Evolutionary conservation across 2,797 vertebrate genomes (phyloP), one percentile per base, ranked within the genome.

Genomic region (Trematomus bernacchii): DNA sequence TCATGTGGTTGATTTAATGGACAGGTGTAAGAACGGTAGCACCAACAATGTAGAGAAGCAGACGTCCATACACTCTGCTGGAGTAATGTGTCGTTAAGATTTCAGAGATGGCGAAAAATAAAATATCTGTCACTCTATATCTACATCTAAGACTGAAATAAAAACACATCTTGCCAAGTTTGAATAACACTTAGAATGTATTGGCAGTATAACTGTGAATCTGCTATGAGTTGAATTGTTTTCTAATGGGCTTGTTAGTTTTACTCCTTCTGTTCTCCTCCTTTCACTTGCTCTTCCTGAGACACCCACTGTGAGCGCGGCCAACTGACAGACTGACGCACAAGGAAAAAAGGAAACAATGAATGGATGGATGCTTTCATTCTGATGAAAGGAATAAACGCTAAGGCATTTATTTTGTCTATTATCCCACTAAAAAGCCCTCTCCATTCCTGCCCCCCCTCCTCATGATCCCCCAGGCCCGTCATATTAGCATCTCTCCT

Each of bases 321-420:
- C 79, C 77, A 64, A 69, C 84, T 87, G 86, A 87, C 90, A 82
- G 86, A 86, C 79, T 60, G 75, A 88, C 74, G 85, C 88, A 77
- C 71, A 53, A 77, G 81, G 85, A 88, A 86, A 87, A 87, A 84
- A 73, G 79, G 80, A 90, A 87, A 91, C 91, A 92, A 91, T 91
- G 79, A 90, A 82, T 77, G 85, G 88, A 85, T 72, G 84, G 84
- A 87, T 87, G 88, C 92, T 94, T 95, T 95, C 91, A 94, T 93
- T 94, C 78, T 86, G 91, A 94, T 93, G 91, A 93, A 94, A 93
- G 86, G 89, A 92, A 90, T 86, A 91, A 92, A 87, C 21, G 91
- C 85, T 83, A 79, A 89, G 88, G 87, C 91, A 91, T 93, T 93
- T 92, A 92, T 91, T 91, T 93, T 85, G 87, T 91, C 89, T 87